Evolutionary conservation across 1,140 invertebrate genomes (phyloP).

Genomic region (Meloidogyne floridensis): DNA sequence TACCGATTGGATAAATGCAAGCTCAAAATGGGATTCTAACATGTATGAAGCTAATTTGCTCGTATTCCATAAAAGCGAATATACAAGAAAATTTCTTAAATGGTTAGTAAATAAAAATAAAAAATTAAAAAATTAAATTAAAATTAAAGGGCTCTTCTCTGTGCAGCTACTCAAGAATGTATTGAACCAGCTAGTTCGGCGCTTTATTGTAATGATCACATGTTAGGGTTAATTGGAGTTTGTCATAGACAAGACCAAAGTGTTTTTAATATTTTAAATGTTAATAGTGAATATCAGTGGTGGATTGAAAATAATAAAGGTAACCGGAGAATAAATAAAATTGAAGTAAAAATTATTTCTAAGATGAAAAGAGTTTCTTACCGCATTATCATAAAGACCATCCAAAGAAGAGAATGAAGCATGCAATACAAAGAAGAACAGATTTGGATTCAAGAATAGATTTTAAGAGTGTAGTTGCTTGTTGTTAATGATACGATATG

Average conservation of each 20-base stretch:
- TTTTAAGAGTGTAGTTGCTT: neutral
- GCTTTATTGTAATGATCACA: neutral
- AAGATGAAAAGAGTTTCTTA: neutral
- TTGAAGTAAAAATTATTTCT: neutral
- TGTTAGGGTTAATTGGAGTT: neutral
- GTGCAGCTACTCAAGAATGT: neutral
- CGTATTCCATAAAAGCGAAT: neutral
- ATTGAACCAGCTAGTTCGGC: neutral
- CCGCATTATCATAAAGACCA: neutral
- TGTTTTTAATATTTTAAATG: slow-evolving; percentile 10
- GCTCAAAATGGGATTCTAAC: neutral
- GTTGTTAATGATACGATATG: neutral
- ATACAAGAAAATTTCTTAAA: slow-evolving; percentile 1
- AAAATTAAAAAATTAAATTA: neutral
- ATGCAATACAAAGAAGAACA: neutral
- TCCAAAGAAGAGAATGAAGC: neutral
- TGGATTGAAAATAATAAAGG: neutral
- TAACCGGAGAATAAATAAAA: neutral
- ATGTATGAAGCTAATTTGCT: slow-evolving; percentile 1
- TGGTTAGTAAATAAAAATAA: neutral
- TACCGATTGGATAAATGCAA: neutral
- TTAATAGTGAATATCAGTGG: neutral
- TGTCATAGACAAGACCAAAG: neutral
- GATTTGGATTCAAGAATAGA: neutral
- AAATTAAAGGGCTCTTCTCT: neutral